Percentiles rank a stretch among this genome's conserved stretches.
phyloP scores from a whole-genome alignment of 1,140 invertebrate species.

The Drosophila persimilis region DNA sequence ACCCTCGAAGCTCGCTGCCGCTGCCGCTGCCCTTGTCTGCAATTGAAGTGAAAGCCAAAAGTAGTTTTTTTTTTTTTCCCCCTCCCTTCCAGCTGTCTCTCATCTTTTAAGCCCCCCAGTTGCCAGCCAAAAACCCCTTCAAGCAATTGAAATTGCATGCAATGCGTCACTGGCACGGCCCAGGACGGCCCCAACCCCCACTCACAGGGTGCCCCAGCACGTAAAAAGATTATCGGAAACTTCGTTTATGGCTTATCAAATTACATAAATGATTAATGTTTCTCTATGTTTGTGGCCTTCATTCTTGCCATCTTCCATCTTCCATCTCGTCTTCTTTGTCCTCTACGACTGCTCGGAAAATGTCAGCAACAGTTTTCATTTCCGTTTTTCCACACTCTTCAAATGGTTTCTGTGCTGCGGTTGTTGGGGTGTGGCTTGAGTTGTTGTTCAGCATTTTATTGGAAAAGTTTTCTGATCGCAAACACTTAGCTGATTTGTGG shows the following conservation, averaged over 20 bases:
- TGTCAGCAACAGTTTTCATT: conserved; percentile 70
- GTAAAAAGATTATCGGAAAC: conserved; percentile 69
- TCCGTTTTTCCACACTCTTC: conserved; percentile 29
- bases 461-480: conserved; percentile 61
- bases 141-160: conserved; percentile 74
- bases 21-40: conserved; percentile 25
- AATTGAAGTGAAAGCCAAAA: conserved; percentile 69
- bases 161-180: conserved; percentile 47
- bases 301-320: conserved; percentile 16
- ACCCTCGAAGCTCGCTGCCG: conserved; percentile 21
- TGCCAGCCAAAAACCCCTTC: conserved; percentile 29
- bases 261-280: conserved; percentile 81
- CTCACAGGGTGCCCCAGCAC: conserved; percentile 4
- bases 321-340: background rate
- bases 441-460: conserved; percentile 73
- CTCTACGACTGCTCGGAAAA: conserved; percentile 28
- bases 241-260: conserved; percentile 78
- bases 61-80: conserved; percentile 67
- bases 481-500: conserved; percentile 60
- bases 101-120: conserved; percentile 45
- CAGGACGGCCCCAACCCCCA: conserved; percentile 22
- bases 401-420: conserved; percentile 42
- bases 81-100: conserved; percentile 57
- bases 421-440: conserved; percentile 37
- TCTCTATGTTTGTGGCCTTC: conserved; percentile 10